Conservation (phyloP, 2,888 invertebrate species). For the Molorchus minor region DNA sequence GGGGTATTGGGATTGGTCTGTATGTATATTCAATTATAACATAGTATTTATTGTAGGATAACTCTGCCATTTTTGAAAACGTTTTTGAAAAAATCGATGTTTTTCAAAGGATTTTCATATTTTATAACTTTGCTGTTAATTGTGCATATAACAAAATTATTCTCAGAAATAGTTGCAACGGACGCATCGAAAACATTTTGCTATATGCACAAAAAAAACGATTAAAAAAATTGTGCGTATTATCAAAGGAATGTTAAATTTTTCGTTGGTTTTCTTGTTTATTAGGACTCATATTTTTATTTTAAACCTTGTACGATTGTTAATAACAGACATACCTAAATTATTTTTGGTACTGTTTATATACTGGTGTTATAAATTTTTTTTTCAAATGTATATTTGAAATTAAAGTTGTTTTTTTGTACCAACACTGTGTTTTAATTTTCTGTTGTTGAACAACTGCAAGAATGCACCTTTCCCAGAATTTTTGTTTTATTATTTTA, state of each 20-base stretch:
- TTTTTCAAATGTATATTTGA: constrained; percentile 36
- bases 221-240: constrained; percentile 29
- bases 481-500: constrained; percentile 38
- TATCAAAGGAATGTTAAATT: constrained; percentile 36
- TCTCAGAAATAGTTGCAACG: not conserved
- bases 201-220: constrained; percentile 45
- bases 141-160: constrained; percentile 49
- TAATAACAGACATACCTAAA: constrained; percentile 25
- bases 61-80: constrained; percentile 28
- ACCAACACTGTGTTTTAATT: constrained; percentile 37
- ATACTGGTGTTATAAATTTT: constrained; percentile 37
- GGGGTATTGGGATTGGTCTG: constrained; percentile 24
- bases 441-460: constrained; percentile 34
- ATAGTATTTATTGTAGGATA: constrained; percentile 44
- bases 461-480: constrained; percentile 42
- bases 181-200: constrained; percentile 40
- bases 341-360: constrained; percentile 37
- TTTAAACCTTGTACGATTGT: constrained; percentile 33
- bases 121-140: constrained; percentile 40
- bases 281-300: constrained; percentile 38
- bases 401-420: constrained; percentile 47
- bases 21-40: constrained; percentile 25
- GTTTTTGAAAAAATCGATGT: constrained; percentile 27
- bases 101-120: constrained; percentile 23
- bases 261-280: constrained; percentile 32